Conservation (phyloP, 2,797 vertebrate genomes). For the Smutsia temminckii region DNA sequence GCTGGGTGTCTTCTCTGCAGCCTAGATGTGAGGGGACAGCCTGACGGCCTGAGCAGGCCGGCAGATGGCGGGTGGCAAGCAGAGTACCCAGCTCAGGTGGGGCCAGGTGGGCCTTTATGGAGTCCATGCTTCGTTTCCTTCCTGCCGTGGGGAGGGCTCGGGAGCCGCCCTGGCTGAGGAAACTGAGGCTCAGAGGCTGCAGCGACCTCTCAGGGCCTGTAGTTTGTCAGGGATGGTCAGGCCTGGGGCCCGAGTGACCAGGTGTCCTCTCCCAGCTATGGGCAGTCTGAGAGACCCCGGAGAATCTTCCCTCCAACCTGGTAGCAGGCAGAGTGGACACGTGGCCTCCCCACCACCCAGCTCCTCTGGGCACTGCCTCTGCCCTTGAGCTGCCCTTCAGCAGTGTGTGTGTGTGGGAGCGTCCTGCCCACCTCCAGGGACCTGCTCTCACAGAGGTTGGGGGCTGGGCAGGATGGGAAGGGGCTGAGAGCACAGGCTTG, state of each 20-base stretch:
- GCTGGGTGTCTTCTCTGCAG: neutral
- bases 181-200: neutral
- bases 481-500: neutral
- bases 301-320: neutral
- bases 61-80: slow-evolving; percentile 85
- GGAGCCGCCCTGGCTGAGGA: neutral
- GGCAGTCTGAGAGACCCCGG: neutral
- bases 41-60: slow-evolving; percentile 89
- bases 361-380: neutral
- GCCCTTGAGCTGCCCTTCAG: neutral
- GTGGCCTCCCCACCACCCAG: neutral
- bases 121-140: neutral
- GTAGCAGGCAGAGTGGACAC: too few relatives aligned
- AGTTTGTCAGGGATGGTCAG: neutral
- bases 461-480: neutral
- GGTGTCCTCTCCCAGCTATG: neutral
- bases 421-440: neutral
- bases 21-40: slow-evolving; percentile 79
- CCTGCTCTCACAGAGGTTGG: neutral
- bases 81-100: neutral
- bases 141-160: neutral
- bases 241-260: neutral
- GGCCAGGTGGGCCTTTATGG: neutral
- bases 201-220: neutral
- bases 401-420: too few relatives aligned